Evolutionary conservation across 2,888 invertebrate genomes (phyloP).

Genomic region (Drosophila hamatofila): DNA sequence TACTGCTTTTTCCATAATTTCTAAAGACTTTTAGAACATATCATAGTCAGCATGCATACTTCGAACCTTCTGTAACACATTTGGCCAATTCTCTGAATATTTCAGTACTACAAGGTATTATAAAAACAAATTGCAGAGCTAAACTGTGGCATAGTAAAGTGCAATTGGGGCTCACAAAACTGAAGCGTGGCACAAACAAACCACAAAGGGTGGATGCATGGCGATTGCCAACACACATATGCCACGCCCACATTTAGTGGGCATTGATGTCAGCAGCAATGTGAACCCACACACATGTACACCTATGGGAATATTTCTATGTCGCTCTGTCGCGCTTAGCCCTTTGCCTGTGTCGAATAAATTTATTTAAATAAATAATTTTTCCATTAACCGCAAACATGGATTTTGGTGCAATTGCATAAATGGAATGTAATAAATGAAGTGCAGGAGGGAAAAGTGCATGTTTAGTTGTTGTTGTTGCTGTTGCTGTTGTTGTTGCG

Average conservation of each 20-base stretch:
- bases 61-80: neutral
- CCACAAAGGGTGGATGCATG: constrained; percentile 12
- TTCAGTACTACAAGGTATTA: constrained; percentile 1
- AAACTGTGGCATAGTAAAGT: constrained; percentile 13
- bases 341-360: constrained; percentile 59
- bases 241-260: constrained; percentile 19
- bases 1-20: neutral
- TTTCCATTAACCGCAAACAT: constrained; percentile 78
- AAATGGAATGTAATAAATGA: constrained; percentile 76
- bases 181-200: constrained; percentile 35
- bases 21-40: neutral
- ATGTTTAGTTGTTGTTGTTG: constrained; percentile 12
- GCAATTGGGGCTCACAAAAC: constrained; percentile 17
- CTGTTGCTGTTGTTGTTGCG: constrained; percentile 48
- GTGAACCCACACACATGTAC: constrained; percentile 7
- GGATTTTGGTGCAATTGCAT: constrained; percentile 75
- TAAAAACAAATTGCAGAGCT: constrained; percentile 11
- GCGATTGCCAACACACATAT: neutral
- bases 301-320: constrained; percentile 15
- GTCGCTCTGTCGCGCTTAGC: constrained; percentile 22
- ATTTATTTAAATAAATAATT: constrained; percentile 78
- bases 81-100: constrained; percentile 9
- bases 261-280: constrained; percentile 64
- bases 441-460: constrained; percentile 45
- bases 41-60: neutral